Conservation (phyloP, 2,113 vertebrate genomes). For the Phyllostomus discolor region DNA sequence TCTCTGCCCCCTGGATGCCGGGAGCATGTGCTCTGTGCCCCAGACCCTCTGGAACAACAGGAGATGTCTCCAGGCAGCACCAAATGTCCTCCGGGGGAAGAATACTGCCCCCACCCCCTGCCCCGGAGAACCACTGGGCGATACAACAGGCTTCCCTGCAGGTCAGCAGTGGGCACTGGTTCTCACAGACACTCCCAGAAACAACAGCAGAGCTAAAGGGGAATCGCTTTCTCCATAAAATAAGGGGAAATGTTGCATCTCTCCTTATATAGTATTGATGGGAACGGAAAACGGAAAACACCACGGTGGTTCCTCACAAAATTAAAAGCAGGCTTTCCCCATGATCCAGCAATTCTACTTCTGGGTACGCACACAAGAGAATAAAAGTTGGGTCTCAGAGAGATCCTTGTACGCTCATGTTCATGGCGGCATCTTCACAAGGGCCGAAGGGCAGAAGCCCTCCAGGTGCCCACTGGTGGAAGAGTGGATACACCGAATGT, state of each 20-base stretch:
- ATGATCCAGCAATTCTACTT: neutral
- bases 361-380: neutral
- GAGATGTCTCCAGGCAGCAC: neutral
- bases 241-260: neutral
- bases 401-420: neutral
- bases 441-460: neutral
- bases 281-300: neutral
- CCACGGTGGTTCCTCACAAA: neutral
- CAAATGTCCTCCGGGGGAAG: neutral
- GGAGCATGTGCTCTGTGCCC: neutral
- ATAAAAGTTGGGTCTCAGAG: neutral
- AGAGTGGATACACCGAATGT: neutral
- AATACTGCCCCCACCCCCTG: rapidly evolving
- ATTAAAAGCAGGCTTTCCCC: neutral
- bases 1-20: neutral
- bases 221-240: neutral
- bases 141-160: neutral
- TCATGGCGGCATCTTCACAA: neutral
- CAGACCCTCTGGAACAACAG: neutral
- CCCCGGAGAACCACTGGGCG: neutral
- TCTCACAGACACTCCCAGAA: neutral
- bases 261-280: neutral
- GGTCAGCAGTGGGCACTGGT: neutral
- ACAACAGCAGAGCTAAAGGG: neutral
- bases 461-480: neutral